Conservation (phyloP, 2,888 invertebrate species). For the Epinotia brunnichana region DNA sequence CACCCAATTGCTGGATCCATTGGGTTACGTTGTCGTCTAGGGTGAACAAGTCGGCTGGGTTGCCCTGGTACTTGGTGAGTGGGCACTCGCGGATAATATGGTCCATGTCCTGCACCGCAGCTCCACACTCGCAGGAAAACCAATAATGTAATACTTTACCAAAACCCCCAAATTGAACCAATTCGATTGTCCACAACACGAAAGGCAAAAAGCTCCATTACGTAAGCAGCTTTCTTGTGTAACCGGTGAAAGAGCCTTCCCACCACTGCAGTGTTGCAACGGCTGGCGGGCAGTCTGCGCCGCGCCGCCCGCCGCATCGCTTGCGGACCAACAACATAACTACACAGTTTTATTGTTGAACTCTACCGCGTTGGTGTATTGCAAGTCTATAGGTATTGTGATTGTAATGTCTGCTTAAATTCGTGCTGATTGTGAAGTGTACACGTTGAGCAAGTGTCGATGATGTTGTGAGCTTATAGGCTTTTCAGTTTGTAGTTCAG, state of each 20-base stretch:
- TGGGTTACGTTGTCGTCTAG: no score
- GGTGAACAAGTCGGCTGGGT: no score
- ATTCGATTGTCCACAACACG: conserved; percentile 46
- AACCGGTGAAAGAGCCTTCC: conserved; percentile 75
- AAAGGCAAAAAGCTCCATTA: conserved; percentile 70
- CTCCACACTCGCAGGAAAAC: no score
- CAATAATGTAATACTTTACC: not conserved
- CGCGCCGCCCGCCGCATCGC: conserved; percentile 43
- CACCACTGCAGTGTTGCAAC: conserved; percentile 69
- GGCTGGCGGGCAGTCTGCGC: conserved; percentile 61
- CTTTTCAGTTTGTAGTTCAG: not conserved
- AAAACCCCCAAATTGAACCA: not conserved
- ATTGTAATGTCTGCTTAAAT: not conserved
- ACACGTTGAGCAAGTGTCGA: not conserved
- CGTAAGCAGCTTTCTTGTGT: conserved; percentile 68
- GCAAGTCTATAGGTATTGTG: not conserved
- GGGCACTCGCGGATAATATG: no score
- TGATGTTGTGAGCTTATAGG: not conserved
- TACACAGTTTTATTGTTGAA: conserved; percentile 13
- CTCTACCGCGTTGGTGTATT: not conserved
- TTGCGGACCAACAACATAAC: not conserved
- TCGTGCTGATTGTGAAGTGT: not conserved
- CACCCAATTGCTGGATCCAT: no score
- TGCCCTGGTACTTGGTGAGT: no score
- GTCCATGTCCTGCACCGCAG: no score